Evolutionary conservation across 2,113 vertebrate species (phyloP).

Genomic region (Beaufortia kweichowensis): DNA sequence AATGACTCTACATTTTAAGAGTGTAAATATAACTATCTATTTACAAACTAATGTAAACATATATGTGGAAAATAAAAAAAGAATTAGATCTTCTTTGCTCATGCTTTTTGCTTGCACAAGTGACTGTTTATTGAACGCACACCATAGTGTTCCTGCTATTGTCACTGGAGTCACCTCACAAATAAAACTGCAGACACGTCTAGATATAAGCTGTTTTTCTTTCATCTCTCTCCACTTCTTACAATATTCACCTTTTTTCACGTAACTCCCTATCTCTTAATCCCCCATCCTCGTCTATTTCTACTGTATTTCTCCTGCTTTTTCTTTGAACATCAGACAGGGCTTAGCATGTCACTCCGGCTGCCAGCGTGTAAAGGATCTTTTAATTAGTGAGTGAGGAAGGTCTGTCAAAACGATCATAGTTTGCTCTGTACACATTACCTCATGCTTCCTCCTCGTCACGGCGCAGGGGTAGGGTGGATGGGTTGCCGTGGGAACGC

Average conservation of each 20-base stretch:
- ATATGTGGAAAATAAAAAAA: too few relatives aligned
- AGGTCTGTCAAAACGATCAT: slow-evolving; percentile 50
- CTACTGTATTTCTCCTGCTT: slow-evolving; percentile 54
- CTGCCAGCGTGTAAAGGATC: slow-evolving; percentile 50
- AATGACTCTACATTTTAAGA: too few relatives aligned
- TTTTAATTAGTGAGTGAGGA: slow-evolving; percentile 53
- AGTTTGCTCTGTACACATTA: slow-evolving; percentile 60
- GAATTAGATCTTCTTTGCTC: too few relatives aligned
- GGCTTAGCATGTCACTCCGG: slow-evolving; percentile 50
- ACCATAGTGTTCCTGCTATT: too few relatives aligned
- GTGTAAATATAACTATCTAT: too few relatives aligned
- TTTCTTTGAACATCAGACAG: slow-evolving; percentile 54
- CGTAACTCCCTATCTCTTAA: slow-evolving; percentile 46
- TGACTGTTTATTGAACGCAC: not conserved
- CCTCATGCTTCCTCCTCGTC: slow-evolving; percentile 50
- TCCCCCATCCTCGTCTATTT: slow-evolving; percentile 43
- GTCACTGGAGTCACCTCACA: slow-evolving; percentile 11
- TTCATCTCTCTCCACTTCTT: slow-evolving; percentile 17
- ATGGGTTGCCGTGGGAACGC: slow-evolving; percentile 75
- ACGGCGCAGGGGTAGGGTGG: slow-evolving; percentile 40
- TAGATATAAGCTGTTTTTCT: slow-evolving; percentile 22
- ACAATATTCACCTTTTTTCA: slow-evolving; percentile 1
- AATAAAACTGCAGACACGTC: slow-evolving; percentile 29
- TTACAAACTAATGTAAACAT: too few relatives aligned
- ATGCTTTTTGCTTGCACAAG: too few relatives aligned